Conservation (phyloP, 2,797 vertebrate species). For the Schizopygopsis pylzovi region DNA sequence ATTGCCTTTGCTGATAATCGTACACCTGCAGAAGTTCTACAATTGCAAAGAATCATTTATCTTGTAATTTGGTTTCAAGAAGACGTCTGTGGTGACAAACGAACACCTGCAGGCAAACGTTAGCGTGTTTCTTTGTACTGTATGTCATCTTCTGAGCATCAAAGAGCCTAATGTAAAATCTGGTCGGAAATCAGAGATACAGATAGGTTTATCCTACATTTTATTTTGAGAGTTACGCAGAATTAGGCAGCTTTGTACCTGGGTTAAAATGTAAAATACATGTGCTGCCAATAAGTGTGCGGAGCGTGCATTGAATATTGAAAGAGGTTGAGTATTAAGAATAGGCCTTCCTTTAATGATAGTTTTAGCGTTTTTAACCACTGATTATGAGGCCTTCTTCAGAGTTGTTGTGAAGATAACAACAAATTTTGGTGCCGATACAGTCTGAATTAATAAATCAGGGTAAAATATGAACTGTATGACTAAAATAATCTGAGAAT, state of each 20-base stretch:
- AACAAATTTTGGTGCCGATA: background rate
- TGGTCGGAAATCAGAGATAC: background rate
- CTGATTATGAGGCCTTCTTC: background rate
- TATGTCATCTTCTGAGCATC: background rate
- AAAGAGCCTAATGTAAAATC: background rate
- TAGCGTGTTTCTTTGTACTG: conserved; percentile 1
- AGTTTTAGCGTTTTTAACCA: background rate
- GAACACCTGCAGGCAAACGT: conserved; percentile 17
- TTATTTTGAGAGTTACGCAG: background rate
- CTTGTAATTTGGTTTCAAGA: conserved; percentile 6
- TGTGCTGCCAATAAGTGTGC: no score
- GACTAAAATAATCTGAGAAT: background rate
- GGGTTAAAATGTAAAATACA: background rate
- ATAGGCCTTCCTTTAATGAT: background rate
- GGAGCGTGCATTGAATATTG: background rate
- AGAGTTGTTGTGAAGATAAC: background rate
- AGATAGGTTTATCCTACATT: background rate
- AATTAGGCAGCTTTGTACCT: background rate
- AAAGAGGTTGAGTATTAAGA: background rate
- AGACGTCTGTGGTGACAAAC: conserved; percentile 6
- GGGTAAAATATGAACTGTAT: background rate
- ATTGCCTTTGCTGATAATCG: conserved; percentile 17
- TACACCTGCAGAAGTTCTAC: conserved; percentile 18
- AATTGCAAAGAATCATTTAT: background rate
- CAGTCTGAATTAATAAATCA: background rate